Base-by-base conservation (phyloP, 2,888 invertebrate species). In the Andrena haemorrhoa region DNA sequence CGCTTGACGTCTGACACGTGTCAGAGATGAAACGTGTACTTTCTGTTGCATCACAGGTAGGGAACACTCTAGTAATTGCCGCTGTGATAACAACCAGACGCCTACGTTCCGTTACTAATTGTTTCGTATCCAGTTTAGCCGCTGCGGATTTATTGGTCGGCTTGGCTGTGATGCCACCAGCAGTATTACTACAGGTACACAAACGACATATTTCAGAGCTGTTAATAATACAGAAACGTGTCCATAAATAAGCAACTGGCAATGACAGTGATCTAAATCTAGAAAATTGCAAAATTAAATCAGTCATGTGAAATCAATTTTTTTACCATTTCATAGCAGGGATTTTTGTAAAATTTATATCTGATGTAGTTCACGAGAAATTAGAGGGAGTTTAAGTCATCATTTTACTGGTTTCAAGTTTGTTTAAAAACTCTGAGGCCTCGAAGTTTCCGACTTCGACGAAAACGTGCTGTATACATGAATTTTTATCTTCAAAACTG, bases 71-170 rank as follows among this genome's bases (percentile, higher is more conserved):
- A 90, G 98, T 98, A 75, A 98, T 98, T 87, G 95, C 97, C 26
- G 98, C 98, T 7, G 98, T 98, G 68, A 95, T 98, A 88, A 98
- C 98, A 0, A 97, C 98, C 0, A 96, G 97, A 86, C 95, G 98
- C 85, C 95, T 99, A 85, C 95, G 98, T 85, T 98, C 98, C 0
- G 98, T 98, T 47, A 99, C 98, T 66, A 99, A 99, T 93, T 98
- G 98, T 92, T 98, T 99, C 94, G 98, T 99, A 85, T 98, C 98
- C 91, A 98, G 98, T 71, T 94, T 99, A 92, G 99, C 99, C 0
- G 97, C 97, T 0, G 98, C 99, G 63, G 99, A 99, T 95, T 95
- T 98, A 93, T 94, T 98, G 86, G 98, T 99, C 3, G 99, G 98
- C 0, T 96, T 98, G 47, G 97, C 98, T 90, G 98, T 99, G 0